A percentile compares a stretch with the other conserved stretches of the same genome.
Conservation (phyloP, 1,140 invertebrate genomes). For the Drosophila athabasca region DNA sequence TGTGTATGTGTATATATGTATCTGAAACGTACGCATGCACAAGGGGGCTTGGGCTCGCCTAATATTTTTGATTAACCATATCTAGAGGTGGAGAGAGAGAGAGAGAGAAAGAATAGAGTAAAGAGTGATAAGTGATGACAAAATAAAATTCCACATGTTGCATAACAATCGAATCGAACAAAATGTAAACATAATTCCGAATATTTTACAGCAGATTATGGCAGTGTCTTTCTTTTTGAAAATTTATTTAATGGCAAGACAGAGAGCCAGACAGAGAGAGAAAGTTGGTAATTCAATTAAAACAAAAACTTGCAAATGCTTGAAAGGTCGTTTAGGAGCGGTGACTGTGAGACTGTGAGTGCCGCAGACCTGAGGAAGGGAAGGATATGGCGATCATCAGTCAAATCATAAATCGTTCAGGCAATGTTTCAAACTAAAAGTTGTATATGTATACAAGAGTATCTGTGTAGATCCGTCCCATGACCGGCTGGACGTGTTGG, state of each 20-base stretch:
- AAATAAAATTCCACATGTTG: constrained; percentile 38
- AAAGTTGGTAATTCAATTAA: too few relatives aligned
- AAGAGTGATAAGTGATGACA: constrained; percentile 39
- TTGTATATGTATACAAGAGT: neutral
- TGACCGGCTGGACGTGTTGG: constrained; percentile 25
- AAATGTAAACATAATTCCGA: neutral
- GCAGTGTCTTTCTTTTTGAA: constrained; percentile 37
- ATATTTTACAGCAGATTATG: constrained; percentile 9
- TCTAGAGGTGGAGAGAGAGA: constrained; percentile 60
- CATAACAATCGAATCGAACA: constrained; percentile 30
- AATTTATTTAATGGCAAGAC: too few relatives aligned
- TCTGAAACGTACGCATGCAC: constrained; percentile 47
- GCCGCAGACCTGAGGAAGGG: neutral
- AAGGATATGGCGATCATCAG: constrained; percentile 3
- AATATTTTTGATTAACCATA: constrained; percentile 81
- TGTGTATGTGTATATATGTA: constrained; percentile 47
- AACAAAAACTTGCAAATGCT: constrained; percentile 7
- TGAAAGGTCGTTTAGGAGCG: neutral
- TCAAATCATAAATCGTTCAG: constrained; percentile 4
- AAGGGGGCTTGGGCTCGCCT: constrained; percentile 52
- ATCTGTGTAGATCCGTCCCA: constrained; percentile 13
- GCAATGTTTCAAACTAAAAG: constrained; percentile 4
- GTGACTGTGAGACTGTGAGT: neutral
- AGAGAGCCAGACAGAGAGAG: too few relatives aligned
- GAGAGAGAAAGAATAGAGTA: constrained; percentile 51